Conservation (phyloP, 2,113 vertebrate genomes). For the Brienomyrus brachyistius region DNA sequence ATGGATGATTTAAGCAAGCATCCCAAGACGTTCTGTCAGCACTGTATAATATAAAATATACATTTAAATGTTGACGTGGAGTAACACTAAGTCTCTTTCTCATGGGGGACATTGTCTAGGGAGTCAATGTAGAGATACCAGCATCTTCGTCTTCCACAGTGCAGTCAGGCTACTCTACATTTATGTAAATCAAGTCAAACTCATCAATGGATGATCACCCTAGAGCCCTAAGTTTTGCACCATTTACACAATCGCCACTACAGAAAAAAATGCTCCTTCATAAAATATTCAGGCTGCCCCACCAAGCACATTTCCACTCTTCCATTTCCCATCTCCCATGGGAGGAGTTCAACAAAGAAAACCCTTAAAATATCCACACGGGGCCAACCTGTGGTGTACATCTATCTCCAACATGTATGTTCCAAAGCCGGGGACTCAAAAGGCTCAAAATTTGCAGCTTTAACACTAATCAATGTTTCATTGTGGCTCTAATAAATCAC, state of each 20-base stretch:
- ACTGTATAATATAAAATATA: neutral
- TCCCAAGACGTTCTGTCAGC: neutral
- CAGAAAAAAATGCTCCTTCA: conserved; percentile 26
- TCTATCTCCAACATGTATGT: neutral
- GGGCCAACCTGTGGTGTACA: neutral
- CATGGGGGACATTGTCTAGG: neutral
- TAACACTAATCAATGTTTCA: conserved; percentile 9
- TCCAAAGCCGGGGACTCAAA: neutral
- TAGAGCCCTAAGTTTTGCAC: neutral
- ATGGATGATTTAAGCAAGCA: too few relatives aligned
- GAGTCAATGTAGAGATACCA: neutral
- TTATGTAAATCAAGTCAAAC: conserved; percentile 26
- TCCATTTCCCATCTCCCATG: conserved; percentile 27
- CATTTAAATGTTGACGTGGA: neutral
- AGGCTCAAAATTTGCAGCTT: neutral
- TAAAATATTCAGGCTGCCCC: conserved; percentile 49
- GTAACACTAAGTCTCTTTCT: neutral
- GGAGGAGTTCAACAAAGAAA: conserved; percentile 13
- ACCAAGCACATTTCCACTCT: conserved; percentile 31
- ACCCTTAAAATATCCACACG: neutral
- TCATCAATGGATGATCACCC: conserved; percentile 32
- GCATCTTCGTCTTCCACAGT: neutral
- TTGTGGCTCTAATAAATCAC: neutral
- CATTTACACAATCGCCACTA: neutral
- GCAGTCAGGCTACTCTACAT: conserved; percentile 6